Evolutionary conservation across 2,113 vertebrate species (phyloP).

Genomic region (Phylloscopus trochilus): DNA sequence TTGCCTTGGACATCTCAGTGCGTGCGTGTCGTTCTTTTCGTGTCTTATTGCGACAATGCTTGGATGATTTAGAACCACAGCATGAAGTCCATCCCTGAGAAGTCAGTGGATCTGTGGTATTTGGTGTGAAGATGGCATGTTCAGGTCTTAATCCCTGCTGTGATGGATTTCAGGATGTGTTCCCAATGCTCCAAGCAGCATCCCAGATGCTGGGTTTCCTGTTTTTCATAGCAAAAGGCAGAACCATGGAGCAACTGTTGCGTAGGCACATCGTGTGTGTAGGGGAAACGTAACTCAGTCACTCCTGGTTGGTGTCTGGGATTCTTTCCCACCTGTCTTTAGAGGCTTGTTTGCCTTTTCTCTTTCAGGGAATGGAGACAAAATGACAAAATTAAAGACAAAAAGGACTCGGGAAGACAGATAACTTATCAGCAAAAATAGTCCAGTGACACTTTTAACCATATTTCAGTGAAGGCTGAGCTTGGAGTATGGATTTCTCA

Average conservation of each 20-base stretch:
- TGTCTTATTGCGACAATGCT: too few relatives aligned
- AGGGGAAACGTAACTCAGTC: neutral
- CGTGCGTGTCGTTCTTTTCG: too few relatives aligned
- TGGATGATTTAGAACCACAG: neutral
- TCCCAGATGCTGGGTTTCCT: neutral
- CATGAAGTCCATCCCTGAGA: neutral
- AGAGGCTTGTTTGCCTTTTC: neutral
- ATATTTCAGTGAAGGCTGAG: neutral
- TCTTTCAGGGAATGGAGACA: neutral
- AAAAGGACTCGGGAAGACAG: neutral
- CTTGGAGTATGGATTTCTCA: neutral
- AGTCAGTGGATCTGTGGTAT: neutral
- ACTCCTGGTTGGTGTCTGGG: neutral
- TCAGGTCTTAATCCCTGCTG: neutral
- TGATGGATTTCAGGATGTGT: neutral
- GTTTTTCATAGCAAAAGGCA: neutral
- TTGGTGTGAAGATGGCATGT: neutral
- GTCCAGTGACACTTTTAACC: neutral
- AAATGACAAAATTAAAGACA: neutral
- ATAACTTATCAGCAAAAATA: neutral
- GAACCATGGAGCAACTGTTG: neutral
- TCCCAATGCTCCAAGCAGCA: neutral
- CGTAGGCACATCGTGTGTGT: neutral
- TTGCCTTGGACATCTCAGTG: too few relatives aligned
- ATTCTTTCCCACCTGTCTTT: neutral